These are phyloP conservation scores for Holothuria glaberrima DNA, from an alignment of 35 echinoderm and acorn worm species.

Conservation along the genomic window DNA sequence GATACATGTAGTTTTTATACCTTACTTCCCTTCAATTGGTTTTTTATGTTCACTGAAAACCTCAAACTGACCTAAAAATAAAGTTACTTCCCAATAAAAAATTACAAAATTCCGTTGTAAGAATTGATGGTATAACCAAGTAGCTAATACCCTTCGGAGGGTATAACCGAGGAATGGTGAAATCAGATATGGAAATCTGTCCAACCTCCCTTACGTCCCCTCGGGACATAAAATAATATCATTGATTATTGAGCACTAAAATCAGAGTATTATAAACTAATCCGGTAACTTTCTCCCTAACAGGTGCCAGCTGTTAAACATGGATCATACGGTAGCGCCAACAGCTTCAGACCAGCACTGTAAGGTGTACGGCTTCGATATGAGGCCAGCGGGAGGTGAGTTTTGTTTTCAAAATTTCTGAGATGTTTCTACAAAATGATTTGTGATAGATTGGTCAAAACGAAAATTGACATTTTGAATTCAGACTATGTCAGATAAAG, in stretches of 20 bases:
- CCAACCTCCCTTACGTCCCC: not conserved
- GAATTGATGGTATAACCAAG: not conserved
- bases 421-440: no score
- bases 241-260: slow-evolving; percentile 1
- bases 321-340: slow-evolving; percentile 26
- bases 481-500: no score
- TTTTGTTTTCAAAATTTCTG: not conserved
- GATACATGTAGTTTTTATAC: no score
- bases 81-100: not conserved
- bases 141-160: no score
- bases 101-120: not conserved
- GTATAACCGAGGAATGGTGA: no score
- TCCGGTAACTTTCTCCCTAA: not conserved
- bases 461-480: no score
- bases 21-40: no score
- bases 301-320: slow-evolving; percentile 37
- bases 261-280: not conserved
- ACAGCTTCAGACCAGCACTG: slow-evolving; percentile 24
- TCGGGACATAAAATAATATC: not conserved
- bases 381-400: slow-evolving; percentile 32
- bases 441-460: no score
- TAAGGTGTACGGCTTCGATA: slow-evolving; percentile 29
- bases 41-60: no score
- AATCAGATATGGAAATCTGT: not conserved
- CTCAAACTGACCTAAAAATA: no score